These are phyloP conservation scores for Drymodes brunneopygia DNA, from an alignment of 2,113 vertebrate genomes.

Conservation along the genomic window DNA sequence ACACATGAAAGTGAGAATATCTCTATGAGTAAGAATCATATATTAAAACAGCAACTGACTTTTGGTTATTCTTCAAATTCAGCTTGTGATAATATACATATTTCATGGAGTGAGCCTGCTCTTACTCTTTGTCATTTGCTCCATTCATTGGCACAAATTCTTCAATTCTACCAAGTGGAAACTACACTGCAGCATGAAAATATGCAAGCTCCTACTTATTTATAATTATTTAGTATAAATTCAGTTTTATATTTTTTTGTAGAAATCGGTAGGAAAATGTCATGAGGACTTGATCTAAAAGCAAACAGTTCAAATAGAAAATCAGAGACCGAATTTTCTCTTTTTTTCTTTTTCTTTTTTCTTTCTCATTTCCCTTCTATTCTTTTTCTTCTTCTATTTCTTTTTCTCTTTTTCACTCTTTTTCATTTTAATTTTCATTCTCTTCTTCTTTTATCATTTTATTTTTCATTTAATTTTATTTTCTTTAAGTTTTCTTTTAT, in stretches of 20 bases:
- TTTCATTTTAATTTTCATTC: not conserved
- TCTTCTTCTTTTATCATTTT: not conserved
- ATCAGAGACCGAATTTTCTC: not conserved
- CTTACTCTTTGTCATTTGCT: not conserved
- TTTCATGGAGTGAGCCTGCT: not conserved
- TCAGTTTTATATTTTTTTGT: not conserved
- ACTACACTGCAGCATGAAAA: not conserved
- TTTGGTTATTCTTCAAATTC: not conserved
- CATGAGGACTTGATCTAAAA: not conserved
- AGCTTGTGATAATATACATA: rapidly evolving
- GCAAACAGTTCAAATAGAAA: not conserved
- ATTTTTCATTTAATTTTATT: not conserved
- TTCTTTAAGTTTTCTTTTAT: not conserved
- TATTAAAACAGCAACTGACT: not conserved
- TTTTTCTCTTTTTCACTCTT: too few species aligned
- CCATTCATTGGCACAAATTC: not conserved
- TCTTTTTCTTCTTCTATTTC: rapidly evolving
- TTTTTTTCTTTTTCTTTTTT: not conserved
- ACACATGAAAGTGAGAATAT: not conserved
- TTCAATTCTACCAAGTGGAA: not conserved
- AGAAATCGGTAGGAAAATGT: not conserved
- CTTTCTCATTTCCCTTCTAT: not conserved
- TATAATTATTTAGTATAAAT: not conserved
- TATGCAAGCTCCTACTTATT: not conserved
- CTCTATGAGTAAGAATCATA: not conserved